Conservation (phyloP, 2,113 vertebrate genomes). For the Vicugna pacos region DNA sequence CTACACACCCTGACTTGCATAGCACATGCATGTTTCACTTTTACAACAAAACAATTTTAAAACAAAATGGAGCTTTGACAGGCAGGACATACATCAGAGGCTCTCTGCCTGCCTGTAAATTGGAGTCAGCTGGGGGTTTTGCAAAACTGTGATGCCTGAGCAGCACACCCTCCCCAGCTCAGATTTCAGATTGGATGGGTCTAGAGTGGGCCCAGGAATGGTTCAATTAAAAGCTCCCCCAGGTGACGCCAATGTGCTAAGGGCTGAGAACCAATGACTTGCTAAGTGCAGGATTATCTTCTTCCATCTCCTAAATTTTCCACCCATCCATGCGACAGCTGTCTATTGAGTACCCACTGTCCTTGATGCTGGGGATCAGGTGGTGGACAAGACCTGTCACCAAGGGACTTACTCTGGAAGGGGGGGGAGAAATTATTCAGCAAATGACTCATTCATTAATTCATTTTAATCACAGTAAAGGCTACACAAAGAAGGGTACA, state of each 20-base stretch:
- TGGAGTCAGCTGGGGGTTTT: neutral
- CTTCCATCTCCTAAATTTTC: neutral
- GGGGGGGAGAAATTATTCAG: neutral
- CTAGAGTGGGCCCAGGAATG: too few relatives aligned
- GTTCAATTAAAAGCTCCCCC: neutral
- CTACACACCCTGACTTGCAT: neutral
- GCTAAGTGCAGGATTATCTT: neutral
- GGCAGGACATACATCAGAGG: neutral
- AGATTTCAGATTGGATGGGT: neutral
- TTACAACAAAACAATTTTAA: neutral
- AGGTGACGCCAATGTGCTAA: neutral
- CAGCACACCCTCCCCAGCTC: neutral
- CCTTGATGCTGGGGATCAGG: neutral
- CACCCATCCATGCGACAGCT: neutral
- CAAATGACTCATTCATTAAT: neutral
- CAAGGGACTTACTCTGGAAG: neutral
- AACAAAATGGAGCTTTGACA: neutral
- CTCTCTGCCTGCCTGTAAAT: neutral
- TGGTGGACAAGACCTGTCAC: neutral
- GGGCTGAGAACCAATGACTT: neutral
- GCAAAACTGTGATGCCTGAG: neutral
- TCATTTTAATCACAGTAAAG: neutral
- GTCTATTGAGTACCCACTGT: neutral
- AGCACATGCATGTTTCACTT: neutral
- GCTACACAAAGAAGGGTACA: neutral